A percentile compares a stretch with the other conserved stretches of the same genome.
Evolutionary conservation across 2,113 vertebrate species (phyloP).

Genomic region (Pluvianellus socialis): DNA sequence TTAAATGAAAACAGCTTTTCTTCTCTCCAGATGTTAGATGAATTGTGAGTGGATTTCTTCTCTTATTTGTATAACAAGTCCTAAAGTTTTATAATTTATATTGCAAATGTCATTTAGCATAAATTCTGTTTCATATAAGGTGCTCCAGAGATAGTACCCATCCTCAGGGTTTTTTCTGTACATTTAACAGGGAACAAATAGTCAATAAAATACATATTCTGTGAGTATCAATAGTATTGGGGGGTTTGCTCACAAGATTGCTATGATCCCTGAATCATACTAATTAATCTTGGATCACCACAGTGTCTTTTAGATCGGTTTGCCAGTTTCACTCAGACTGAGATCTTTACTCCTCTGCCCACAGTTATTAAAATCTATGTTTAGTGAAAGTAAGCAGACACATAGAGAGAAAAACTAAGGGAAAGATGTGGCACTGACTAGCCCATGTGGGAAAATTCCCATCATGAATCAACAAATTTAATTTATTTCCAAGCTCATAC

Average conservation of each 20-base stretch:
- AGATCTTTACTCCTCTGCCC: background rate
- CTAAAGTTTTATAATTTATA: background rate
- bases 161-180: background rate
- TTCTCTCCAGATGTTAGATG: slow-evolving; percentile 86
- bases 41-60: slow-evolving; percentile 85
- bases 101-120: background rate
- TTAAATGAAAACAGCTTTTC: slow-evolving; percentile 86
- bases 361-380: background rate
- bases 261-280: background rate
- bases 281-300: background rate
- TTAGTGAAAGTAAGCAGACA: background rate
- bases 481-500: background rate
- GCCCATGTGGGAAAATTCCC: background rate
- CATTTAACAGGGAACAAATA: background rate
- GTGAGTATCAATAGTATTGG: background rate
- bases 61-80: background rate
- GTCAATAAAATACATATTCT: background rate
- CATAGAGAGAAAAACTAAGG: background rate
- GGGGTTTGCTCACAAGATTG: background rate
- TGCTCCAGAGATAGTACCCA: background rate
- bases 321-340: background rate
- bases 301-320: background rate
- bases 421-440: background rate
- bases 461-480: background rate
- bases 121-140: background rate